phyloP scores from a whole-genome alignment of 1,140 invertebrate species.

The Trichoplusia ni region DNA sequence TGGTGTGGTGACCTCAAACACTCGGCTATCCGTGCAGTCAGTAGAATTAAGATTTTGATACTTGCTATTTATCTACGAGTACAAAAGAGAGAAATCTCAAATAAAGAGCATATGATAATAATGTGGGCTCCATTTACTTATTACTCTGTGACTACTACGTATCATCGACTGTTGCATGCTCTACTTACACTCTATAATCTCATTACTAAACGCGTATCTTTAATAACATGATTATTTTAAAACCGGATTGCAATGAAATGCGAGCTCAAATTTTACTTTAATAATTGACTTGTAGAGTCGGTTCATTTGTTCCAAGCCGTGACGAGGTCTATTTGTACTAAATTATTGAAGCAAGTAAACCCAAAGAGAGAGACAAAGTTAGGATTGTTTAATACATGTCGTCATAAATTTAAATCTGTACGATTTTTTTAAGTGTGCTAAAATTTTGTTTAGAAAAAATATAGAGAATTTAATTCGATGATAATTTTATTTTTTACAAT shows the following conservation, averaged over 20 bases:
- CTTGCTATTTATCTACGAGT: not conserved
- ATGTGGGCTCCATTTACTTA: not conserved
- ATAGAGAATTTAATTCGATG: no score
- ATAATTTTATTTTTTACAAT: no score
- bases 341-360: no score
- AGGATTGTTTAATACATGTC: no score
- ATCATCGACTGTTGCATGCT: slow-evolving; percentile 34
- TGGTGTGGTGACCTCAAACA: no score
- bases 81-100: not conserved
- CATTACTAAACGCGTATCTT: slow-evolving; percentile 32
- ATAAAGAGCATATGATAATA: not conserved
- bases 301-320: not conserved
- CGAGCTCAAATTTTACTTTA: slow-evolving; percentile 8
- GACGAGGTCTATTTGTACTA: no score
- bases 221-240: slow-evolving; percentile 39
- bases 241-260: slow-evolving; percentile 34
- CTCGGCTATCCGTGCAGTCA: no score
- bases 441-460: no score
- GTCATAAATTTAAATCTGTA: no score
- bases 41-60: no score
- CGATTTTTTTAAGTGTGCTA: no score
- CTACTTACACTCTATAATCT: slow-evolving; percentile 43
- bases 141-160: not conserved
- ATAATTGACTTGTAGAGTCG: slow-evolving; percentile 16
- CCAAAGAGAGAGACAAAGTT: no score